A percentile compares a stretch with the other conserved stretches of the same genome.
Evolutionary conservation across 2,113 vertebrate genomes (phyloP).

Genomic region (Eidolon helvum): DNA sequence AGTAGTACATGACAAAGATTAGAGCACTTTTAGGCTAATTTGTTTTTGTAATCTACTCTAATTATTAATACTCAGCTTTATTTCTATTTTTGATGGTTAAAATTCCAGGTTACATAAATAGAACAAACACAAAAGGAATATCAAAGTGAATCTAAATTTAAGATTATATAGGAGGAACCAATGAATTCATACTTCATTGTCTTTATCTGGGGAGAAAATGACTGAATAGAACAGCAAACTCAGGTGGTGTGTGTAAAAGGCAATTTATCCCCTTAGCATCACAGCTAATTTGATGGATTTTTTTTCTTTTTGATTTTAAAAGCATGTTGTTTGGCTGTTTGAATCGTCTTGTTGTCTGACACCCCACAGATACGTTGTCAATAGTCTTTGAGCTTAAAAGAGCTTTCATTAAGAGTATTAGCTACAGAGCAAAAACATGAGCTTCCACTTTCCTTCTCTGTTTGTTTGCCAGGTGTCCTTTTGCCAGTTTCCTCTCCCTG

Average conservation of each 20-base stretch:
- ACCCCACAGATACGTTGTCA: background rate
- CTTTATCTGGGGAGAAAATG: conserved; percentile 5
- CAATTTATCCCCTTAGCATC: background rate
- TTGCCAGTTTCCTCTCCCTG: background rate
- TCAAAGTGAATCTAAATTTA: background rate
- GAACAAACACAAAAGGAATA: background rate
- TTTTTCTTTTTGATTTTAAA: background rate
- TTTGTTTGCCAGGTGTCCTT: background rate
- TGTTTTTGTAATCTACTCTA: background rate
- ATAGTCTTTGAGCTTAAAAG: background rate
- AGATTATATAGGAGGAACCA: background rate
- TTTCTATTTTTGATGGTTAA: conserved; percentile 37
- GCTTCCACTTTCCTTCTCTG: background rate
- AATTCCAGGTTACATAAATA: conserved; percentile 28
- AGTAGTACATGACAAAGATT: background rate
- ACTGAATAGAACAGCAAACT: background rate
- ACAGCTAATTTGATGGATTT: background rate
- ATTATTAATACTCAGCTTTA: background rate
- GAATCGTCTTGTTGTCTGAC: background rate
- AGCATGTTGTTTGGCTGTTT: background rate
- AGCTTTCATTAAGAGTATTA: background rate
- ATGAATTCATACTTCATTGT: background rate
- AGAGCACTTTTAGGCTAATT: background rate
- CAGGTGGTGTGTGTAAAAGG: background rate
- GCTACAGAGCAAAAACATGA: background rate